phyloP scores from a whole-genome alignment of 2,113 vertebrate genomes.

The Phycodurus eques region DNA sequence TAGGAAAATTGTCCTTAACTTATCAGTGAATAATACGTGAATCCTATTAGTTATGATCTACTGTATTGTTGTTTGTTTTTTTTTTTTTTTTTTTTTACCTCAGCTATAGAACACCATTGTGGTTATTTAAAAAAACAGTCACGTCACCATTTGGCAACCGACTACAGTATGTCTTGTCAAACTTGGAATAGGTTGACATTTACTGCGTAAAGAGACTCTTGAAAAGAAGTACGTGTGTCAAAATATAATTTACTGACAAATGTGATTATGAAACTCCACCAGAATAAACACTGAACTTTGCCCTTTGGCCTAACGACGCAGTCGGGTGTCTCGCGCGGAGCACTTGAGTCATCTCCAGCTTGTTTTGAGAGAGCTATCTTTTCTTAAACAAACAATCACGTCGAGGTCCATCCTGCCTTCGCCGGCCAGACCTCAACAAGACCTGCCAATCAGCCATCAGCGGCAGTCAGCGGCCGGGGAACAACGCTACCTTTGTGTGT shows the following conservation, averaged over 20 bases:
- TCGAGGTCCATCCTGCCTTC: slow-evolving; percentile 50
- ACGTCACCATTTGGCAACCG: background rate
- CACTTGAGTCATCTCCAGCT: slow-evolving; percentile 50
- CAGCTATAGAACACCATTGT: background rate
- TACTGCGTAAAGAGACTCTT: background rate
- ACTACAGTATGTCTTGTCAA: background rate
- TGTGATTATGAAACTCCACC: slow-evolving; percentile 22
- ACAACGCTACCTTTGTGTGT: slow-evolving; percentile 81
- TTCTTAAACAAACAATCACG: slow-evolving; percentile 68
- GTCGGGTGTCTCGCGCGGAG: slow-evolving; percentile 28
- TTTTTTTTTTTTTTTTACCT: background rate
- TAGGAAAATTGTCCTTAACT: too few relatives aligned
- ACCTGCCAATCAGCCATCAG: slow-evolving; percentile 75
- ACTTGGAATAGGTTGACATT: slow-evolving; percentile 2
- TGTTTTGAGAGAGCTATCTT: slow-evolving; percentile 66
- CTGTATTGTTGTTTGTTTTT: background rate
- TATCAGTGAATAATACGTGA: background rate
- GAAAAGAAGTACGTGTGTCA: background rate
- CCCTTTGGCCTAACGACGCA: slow-evolving; percentile 25
- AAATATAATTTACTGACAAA: slow-evolving; percentile 13
- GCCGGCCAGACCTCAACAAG: slow-evolving; percentile 61
- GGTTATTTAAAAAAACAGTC: background rate
- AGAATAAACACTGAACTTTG: slow-evolving; percentile 24
- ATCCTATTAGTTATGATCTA: background rate
- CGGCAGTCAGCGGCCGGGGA: slow-evolving; percentile 60